Conservation (phyloP, 1,140 invertebrate genomes). For the Megalopta genalis region DNA sequence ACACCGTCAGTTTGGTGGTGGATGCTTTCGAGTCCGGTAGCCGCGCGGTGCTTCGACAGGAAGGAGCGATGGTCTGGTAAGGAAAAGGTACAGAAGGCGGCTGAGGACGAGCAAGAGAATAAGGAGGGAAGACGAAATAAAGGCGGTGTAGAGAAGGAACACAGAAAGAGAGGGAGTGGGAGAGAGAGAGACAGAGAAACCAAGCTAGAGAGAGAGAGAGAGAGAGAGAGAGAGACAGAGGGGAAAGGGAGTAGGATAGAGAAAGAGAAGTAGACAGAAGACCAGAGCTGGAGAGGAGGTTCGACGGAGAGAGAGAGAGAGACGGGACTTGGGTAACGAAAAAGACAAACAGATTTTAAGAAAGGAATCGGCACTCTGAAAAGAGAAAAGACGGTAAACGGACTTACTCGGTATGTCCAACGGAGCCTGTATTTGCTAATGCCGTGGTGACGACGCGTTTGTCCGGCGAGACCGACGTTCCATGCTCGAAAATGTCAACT, state of each 20-base stretch:
- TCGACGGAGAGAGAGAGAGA: not conserved
- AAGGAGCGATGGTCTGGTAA: not conserved
- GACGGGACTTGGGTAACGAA: not conserved
- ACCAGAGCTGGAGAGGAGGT: not conserved
- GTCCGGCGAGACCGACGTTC: conserved; percentile 43
- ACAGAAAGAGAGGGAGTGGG: not conserved
- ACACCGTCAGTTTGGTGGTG: not conserved
- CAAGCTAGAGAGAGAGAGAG: not conserved
- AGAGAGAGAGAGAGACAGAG: not conserved
- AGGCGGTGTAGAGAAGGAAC: not conserved
- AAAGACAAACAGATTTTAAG: conserved; percentile 43
- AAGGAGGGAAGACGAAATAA: not conserved
- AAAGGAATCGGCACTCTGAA: conserved; percentile 27
- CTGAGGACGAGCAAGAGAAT: not conserved
- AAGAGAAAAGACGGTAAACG: conserved; percentile 18
- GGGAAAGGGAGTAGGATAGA: not conserved
- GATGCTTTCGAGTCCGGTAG: not conserved
- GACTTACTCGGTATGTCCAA: conserved; percentile 59
- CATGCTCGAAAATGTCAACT: conserved; percentile 61
- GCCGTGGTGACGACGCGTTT: conserved; percentile 39
- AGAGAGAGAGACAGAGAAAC: not conserved
- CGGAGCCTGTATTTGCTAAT: conserved; percentile 50
- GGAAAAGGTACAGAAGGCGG: not conserved
- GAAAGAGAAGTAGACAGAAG: too few relatives aligned
- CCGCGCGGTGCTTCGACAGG: conserved; percentile 23